Evolutionary conservation across 2,888 invertebrate genomes (phyloP).

Genomic region (Beris chalybata): DNA sequence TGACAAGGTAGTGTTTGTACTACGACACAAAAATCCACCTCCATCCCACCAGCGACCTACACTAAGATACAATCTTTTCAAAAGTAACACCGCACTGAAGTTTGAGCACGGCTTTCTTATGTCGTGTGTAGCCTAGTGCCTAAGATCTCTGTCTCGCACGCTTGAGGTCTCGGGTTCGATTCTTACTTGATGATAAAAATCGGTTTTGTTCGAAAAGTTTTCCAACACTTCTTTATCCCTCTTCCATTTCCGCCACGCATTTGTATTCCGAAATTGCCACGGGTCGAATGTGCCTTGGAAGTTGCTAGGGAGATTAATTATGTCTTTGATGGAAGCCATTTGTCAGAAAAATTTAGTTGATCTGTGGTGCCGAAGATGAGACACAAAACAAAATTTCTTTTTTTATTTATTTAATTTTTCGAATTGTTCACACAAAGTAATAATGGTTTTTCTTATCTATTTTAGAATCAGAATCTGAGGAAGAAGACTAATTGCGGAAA

Average conservation of each 20-base stretch:
- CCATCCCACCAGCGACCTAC: too few relatives aligned
- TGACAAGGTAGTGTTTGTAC: too few relatives aligned
- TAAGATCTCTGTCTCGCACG: neutral
- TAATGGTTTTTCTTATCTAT: constrained; percentile 17
- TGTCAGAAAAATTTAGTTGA: constrained; percentile 6
- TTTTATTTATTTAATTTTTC: constrained; percentile 9
- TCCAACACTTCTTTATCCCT: constrained; percentile 4
- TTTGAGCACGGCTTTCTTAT: neutral
- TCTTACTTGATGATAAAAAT: neutral
- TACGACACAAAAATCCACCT: too few relatives aligned
- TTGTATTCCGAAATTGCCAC: neutral
- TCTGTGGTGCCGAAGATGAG: constrained; percentile 32
- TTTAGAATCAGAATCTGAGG: constrained; percentile 56
- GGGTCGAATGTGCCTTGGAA: constrained; percentile 26
- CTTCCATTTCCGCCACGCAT: constrained; percentile 25
- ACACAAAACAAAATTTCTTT: constrained; percentile 24
- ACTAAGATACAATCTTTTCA: neutral
- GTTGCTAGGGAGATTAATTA: constrained; percentile 29
- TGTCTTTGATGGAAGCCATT: constrained; percentile 38
- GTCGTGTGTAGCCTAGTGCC: constrained; percentile 7
- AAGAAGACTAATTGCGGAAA: constrained; percentile 46
- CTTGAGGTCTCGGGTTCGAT: neutral
- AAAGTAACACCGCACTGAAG: neutral
- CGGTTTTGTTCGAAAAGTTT: too few relatives aligned
- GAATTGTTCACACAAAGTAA: constrained; percentile 8